Percentiles rank a stretch among this genome's conserved stretches.
Conservation (phyloP, 1,140 invertebrate genomes). For the Bacillus rossius region DNA sequence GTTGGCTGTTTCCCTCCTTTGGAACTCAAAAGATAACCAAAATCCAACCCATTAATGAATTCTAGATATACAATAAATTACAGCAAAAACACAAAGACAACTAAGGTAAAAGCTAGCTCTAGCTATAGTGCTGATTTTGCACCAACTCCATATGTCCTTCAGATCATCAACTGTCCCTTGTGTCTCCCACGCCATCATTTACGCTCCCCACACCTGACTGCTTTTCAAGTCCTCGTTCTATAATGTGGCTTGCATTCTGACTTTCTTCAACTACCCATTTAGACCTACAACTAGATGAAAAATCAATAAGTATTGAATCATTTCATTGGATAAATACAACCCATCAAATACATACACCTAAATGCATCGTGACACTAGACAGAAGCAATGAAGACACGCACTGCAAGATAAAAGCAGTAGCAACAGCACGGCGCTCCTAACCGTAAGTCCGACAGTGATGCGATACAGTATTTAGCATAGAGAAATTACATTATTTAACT, state of each 20-base stretch:
- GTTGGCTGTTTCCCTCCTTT: constrained; percentile 14
- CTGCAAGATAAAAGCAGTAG: constrained; percentile 15
- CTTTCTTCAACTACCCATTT: constrained; percentile 23
- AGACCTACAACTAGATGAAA: constrained; percentile 25
- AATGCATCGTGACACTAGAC: constrained; percentile 25
- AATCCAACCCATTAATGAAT: constrained; percentile 29
- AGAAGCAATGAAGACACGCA: constrained; percentile 23
- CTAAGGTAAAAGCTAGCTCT: constrained; percentile 26
- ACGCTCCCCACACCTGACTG: too few species aligned
- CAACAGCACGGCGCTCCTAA: constrained; percentile 5
- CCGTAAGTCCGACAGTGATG: constrained; percentile 6
- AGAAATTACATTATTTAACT: constrained; percentile 21
- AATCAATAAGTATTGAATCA: constrained; percentile 24
- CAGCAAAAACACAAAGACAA: constrained; percentile 30
- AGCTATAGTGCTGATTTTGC: constrained; percentile 19
- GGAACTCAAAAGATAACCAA: constrained; percentile 29
- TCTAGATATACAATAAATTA: constrained; percentile 29
- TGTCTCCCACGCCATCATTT: too few species aligned
- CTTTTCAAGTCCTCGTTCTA: constrained; percentile 14
- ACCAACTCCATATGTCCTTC: constrained; percentile 2
- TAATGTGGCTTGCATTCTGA: constrained; percentile 19
- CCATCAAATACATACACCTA: constrained; percentile 26
- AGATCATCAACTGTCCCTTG: too few species aligned
- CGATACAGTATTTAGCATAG: constrained; percentile 18
- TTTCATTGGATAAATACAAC: constrained; percentile 25